phyloP scores from a whole-genome alignment of 2,888 invertebrate genomes.

The Pachymerium ferrugineum region DNA sequence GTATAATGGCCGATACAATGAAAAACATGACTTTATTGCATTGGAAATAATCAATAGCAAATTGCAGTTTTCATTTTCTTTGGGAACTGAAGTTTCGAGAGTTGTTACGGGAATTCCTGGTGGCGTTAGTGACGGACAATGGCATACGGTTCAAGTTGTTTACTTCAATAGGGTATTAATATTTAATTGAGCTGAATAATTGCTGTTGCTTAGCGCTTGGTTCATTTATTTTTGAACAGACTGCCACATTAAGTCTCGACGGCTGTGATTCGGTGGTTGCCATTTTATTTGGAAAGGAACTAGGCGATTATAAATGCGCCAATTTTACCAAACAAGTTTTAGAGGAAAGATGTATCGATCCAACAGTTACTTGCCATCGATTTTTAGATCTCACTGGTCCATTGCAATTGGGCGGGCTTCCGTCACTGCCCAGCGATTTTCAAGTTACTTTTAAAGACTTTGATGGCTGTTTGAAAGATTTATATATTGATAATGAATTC shows the following conservation, averaged over 20 bases:
- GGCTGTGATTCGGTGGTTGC: slow-evolving; percentile 81
- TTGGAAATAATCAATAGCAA: slow-evolving; percentile 70
- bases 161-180: slow-evolving; percentile 70
- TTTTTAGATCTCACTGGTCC: slow-evolving; percentile 87
- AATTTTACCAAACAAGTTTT: slow-evolving; percentile 66
- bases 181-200: too few species aligned
- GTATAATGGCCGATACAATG: slow-evolving; percentile 94
- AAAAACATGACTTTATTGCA: slow-evolving; percentile 87
- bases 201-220: too few species aligned
- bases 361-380: slow-evolving; percentile 55
- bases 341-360: slow-evolving; percentile 57
- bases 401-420: slow-evolving; percentile 84
- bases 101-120: slow-evolving; percentile 58
- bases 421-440: slow-evolving; percentile 59
- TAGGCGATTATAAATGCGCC: slow-evolving; percentile 78
- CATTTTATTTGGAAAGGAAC: slow-evolving; percentile 59
- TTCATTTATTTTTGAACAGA: slow-evolving; percentile 51
- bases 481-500: slow-evolving; percentile 77
- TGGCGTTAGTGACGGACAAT: slow-evolving; percentile 77
- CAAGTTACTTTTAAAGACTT: slow-evolving; percentile 57
- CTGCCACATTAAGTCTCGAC: slow-evolving; percentile 74
- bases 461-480: slow-evolving; percentile 83
- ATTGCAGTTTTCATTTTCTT: slow-evolving; percentile 77
- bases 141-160: slow-evolving; percentile 78
- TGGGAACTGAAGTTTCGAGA: slow-evolving; percentile 67